Base-by-base conservation (phyloP, 2,888 invertebrate species). In the Arctia plantaginis region DNA sequence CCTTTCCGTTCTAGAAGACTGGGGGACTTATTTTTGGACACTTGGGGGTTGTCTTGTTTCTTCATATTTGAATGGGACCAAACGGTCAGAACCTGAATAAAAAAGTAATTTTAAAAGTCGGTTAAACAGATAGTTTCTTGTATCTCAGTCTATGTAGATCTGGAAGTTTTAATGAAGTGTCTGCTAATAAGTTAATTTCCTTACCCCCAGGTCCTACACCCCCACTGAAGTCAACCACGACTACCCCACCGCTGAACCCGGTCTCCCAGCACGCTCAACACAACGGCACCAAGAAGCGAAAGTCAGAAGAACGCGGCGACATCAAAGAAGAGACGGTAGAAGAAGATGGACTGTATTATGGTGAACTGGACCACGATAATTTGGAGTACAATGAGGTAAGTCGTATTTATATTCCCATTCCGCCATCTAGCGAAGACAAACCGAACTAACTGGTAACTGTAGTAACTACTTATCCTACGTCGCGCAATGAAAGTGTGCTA, bases 251-350 rank as follows among this genome's bases (percentile, higher is more conserved):
- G 18, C 20, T 47, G 33, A 82, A 79, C 47, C 75, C 77, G 15
- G 75, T 79, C 66, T 74, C 83, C 65, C 77, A 78, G 23, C 75
- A 80, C 64, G 55, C 79, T 41, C 71, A 78, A 33, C 55, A 75
- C 83, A 89, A 88, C 83, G 90, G 88, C 55, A 85, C 87, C 75
- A 93, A 93, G 85, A 94, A 94, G 65, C 87, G 91, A 77, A 92
- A 91, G 73, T 87, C 91, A 0, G 91, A 90, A 75, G 91, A 92
- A 59, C 78, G 85, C 8, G 73, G 78, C 0, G 93, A 91, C 3
- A 93, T 96, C 1, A 96, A 96, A 76, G 95, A 96, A 80, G 96
- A 96, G 77, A 96, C 94, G 0, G 96, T 96, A 0, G 96, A 96
- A 74, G 96, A 96, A 55, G 96, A 96, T 66, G 96, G 96, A 3